Base-by-base conservation (phyloP, 2,113 vertebrate species). In the Stercorarius parasiticus region DNA sequence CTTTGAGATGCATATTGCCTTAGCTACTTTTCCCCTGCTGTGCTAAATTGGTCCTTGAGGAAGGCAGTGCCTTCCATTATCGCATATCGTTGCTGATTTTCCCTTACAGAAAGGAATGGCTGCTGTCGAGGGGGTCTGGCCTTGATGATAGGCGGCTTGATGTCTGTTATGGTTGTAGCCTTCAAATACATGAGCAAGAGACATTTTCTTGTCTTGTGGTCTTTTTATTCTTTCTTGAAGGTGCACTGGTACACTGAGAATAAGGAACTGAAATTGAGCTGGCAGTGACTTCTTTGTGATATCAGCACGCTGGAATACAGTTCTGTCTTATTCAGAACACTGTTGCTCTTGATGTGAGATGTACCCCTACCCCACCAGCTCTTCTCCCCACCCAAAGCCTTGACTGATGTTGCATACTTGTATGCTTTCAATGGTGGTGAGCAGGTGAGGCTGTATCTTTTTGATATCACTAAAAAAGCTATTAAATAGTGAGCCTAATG, bases 11-110 rank as follows among this genome's bases (percentile, higher is more conserved):
- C 97, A 95, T 96, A 95, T 95, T 95, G 80, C 88, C 82, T 79
- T 87, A 93, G 83, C 94, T 93, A 38, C 78, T 90, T 78, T 95
- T 73, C 80, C 70, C 97, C 97, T 84, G 95, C 97, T 97, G 97
- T 95, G 97, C 83, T 88, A 98, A 98, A 98, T 98, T 97, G 97
- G 90, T 84, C 95, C 97, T 97, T 71, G 91, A 97, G 86, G 85
- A 92, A 89, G 95, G 96, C 94, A 94, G 7, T 76, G 95, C 96
- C 97, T 96, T 97, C 95, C 95, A 96, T 97, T 95, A 97, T 95
- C 79, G 45, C 9, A 1, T 86, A 79, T 71, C 81, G 17, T 47
- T 32, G 72, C 94, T 93, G 95, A 96, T 97, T 97, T 97, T 92
- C 76, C 78, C 88, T 93, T 67, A 53, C 45, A 95, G 93, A 94